These are phyloP conservation scores for Oryctolagus cuniculus DNA, from an alignment of 2,113 vertebrate species.

Conservation along the genomic window DNA sequence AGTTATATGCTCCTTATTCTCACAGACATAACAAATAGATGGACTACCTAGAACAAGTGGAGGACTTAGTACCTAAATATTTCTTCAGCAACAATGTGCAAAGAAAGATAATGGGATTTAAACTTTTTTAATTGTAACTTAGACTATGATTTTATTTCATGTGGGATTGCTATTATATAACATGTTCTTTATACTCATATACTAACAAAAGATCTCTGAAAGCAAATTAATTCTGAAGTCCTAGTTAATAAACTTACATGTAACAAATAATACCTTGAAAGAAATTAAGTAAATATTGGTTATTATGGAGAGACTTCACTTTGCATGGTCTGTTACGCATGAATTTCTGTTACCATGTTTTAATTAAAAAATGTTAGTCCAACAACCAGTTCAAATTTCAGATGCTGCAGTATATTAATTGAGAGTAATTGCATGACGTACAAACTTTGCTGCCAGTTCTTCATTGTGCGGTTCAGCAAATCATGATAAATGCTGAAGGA, in stretches of 20 bases:
- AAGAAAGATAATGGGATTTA: not conserved
- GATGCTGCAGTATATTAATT: slow-evolving; percentile 5
- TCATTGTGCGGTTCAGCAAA: not conserved
- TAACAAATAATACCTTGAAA: not conserved
- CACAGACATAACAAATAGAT: not conserved
- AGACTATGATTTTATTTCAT: not conserved
- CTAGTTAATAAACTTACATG: not conserved
- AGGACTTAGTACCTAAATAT: not conserved
- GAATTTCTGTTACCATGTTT: slow-evolving; percentile 13
- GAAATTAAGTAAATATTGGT: not conserved
- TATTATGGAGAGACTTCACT: not conserved
- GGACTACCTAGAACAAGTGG: not conserved
- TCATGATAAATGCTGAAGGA: not conserved
- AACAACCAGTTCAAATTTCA: slow-evolving; percentile 20
- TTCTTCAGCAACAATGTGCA: not conserved
- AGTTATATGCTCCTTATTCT: not conserved
- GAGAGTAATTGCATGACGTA: not conserved
- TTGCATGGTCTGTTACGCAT: not conserved
- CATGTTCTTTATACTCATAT: not conserved
- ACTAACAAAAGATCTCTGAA: not conserved
- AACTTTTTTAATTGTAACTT: not conserved
- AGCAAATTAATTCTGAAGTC: not conserved
- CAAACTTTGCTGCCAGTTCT: not conserved
- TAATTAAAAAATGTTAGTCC: slow-evolving; percentile 45
- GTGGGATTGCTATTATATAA: not conserved